Conservation (phyloP, 2,797 vertebrate genomes). For the Karalla daura region DNA sequence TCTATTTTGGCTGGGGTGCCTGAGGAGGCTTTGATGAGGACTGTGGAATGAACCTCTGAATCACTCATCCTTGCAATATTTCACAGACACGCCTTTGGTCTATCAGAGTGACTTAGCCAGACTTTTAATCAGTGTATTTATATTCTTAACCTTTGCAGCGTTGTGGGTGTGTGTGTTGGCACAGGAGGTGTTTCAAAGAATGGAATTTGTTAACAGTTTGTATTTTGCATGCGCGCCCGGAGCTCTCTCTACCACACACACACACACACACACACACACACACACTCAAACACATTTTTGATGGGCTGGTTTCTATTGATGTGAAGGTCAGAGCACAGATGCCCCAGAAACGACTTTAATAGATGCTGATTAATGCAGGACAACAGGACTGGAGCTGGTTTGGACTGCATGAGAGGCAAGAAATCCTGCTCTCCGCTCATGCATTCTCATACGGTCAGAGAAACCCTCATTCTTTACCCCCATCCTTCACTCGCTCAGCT, state of each 20-base stretch:
- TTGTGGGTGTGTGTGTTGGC: conserved; percentile 14
- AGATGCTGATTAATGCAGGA: conserved; percentile 52
- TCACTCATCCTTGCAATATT: conserved; percentile 49
- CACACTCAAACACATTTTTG: conserved; percentile 19
- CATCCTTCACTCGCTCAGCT: conserved; percentile 23
- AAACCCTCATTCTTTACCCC: background rate
- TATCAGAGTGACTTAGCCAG: conserved; percentile 42
- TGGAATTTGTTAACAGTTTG: conserved; percentile 40
- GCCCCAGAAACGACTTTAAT: conserved; percentile 49
- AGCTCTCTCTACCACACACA: background rate
- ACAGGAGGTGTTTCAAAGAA: conserved; percentile 43
- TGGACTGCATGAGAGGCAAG: conserved; percentile 12
- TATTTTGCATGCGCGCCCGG: conserved; percentile 16
- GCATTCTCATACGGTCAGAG: background rate
- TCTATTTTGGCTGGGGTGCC: conserved; percentile 67
- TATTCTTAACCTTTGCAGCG: conserved; percentile 44
- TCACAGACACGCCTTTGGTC: conserved; percentile 55
- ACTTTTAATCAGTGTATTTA: conserved; percentile 36
- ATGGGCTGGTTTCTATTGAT: conserved; percentile 46
- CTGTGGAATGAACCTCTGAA: conserved; percentile 53
- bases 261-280: conserved; percentile 9
- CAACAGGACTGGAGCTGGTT: conserved; percentile 55
- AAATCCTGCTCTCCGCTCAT: conserved; percentile 39
- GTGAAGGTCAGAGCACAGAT: conserved; percentile 64
- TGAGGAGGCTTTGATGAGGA: conserved; percentile 75